Base-by-base conservation (phyloP, 1,140 invertebrate genomes). In the Drosophila nannoptera region DNA sequence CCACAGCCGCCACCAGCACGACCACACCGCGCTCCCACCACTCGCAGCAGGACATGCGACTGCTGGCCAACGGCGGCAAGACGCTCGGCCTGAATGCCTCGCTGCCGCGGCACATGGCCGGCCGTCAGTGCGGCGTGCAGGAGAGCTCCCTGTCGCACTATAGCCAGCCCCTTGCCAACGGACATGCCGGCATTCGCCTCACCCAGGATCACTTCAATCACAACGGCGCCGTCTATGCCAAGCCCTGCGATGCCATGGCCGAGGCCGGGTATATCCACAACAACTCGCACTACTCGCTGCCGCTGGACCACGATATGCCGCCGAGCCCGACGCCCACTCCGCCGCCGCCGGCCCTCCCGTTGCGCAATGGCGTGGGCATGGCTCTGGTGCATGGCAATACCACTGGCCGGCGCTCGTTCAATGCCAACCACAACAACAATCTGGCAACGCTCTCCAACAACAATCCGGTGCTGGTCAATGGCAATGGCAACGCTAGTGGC, bases 131-230 rank as follows among this genome's bases (percentile, higher is more conserved):
- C 46, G 60, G 31, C 11, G 40, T 69, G 16, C 84, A 87, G 69
- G 87, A 88, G 71, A 88, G 87, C 66, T 84, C 74, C 7, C 46
- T 88, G 14, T 76, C 81, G 3, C 80, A 88, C 65, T 89, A 89
- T 46, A 89, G 86, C 56, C 88, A 89, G 55, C 88, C 88, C 7
- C 70, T 88, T 59, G 75, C 73, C 74, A 88, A 86, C 43, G 73
- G 73, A 11, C 63, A 59, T 11, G 54, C 49, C 2, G 71, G 74
- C 6, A 83, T 89, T 1, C 73, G 87, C 4, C 77, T 89, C 9
- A 88, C 83, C 55, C 87, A 89, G 69, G 87, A 89, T 67, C 87
- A 89, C 56, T 88, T 89, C 42, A 89, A 88, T 74, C 87, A 89
- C 54, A 89, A 88, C 16, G 77, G 73, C 3, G 78, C 66, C 11